These are phyloP conservation scores for Bactericera cockerelli DNA, from an alignment of 1,140 invertebrate species.

Conservation along the genomic window DNA sequence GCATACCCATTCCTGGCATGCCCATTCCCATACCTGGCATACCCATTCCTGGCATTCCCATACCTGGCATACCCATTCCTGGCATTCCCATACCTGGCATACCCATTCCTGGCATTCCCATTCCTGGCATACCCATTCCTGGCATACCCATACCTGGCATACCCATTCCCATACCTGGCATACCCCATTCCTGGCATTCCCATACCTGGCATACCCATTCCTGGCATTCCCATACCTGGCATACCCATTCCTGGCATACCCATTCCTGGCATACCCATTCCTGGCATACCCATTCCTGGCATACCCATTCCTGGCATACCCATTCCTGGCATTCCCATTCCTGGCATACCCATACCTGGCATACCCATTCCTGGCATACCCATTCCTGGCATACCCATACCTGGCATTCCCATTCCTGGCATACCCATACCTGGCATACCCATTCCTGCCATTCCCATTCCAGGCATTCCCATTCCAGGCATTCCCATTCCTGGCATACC, in stretches of 20 bases:
- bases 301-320: background rate
- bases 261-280: background rate
- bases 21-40: background rate
- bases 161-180: background rate
- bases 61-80: background rate
- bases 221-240: background rate
- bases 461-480: background rate
- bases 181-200: constrained; percentile 1
- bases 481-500: background rate
- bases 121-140: background rate
- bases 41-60: background rate
- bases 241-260: background rate
- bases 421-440: background rate
- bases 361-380: background rate
- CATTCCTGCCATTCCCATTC: background rate
- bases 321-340: background rate
- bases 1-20: background rate
- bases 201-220: background rate
- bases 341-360: background rate
- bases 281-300: background rate
- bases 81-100: background rate
- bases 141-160: background rate
- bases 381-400: background rate
- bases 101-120: background rate
- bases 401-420: background rate